Evolutionary conservation across 2,113 vertebrate species (phyloP), one percentile per base, ranked within the genome.

Genomic region (Leptosomus discolor): DNA sequence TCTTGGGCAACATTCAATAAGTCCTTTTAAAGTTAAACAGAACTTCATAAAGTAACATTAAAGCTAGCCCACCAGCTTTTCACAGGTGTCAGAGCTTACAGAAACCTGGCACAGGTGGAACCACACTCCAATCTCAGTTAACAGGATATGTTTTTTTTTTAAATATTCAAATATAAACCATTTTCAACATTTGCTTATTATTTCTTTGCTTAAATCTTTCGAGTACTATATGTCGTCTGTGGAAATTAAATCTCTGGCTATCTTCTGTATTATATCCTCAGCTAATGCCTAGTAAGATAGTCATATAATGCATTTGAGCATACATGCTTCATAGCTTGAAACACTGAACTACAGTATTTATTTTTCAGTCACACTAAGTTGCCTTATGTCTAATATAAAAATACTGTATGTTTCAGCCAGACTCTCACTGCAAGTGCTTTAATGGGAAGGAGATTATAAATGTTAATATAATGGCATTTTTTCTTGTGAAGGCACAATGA

Each of bases 381-480:
- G 14, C 37, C 77, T 65, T 75, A 30, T 43, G 45, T 75, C 50
- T 83, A 56, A 56, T 68, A 65, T 39, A 83, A 74, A 86, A 34
- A 27, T 46, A 54, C 69, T 37, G 0, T 60, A 24, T 26, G 23
- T 68, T 91, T 84, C 64, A 88, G 60, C 67, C 80, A 29, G 13
- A 54, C 51, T 90, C 92, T 46, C 69, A 60, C 46, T 78, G 37
- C 45, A 60, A 43, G 83, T 85, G 36, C 57, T 69, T 90, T 85
- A 91, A 85, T 73, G 61, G 60, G 15, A 24, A 45, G 81, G 65
- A 73, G 88, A 92, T 93, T 94, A 93, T 92, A 80, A 93, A 77
- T 92, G 69, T 93, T 91, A 95, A 94, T 84, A 96, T 92, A 86
- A 85, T 75, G n/a, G 7, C 23, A 61, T 88, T 94, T 97, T 95